Percentiles rank a stretch among this genome's conserved stretches.
Conservation (phyloP, 2,113 vertebrate species). For the Arizona elegans region DNA sequence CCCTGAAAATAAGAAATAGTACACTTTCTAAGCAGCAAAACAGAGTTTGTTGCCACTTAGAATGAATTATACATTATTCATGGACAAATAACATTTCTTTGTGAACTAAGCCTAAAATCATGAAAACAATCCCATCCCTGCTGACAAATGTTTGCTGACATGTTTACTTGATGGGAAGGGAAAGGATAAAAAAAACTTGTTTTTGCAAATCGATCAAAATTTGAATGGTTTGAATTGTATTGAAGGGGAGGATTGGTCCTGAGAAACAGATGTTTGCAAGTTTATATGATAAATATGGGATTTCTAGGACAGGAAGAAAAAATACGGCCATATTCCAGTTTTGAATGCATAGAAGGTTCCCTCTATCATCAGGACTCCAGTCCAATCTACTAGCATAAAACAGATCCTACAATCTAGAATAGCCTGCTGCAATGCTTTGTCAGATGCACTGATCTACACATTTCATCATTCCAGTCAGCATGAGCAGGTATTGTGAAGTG, state of each 20-base stretch:
- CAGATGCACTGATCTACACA: neutral
- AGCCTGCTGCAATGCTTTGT: neutral
- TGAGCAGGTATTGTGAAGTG: neutral
- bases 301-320: conserved; percentile 15
- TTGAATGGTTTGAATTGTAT: conserved; percentile 15
- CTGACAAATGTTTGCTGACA: conserved; percentile 48
- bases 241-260: neutral
- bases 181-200: conserved; percentile 19
- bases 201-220: conserved; percentile 25
- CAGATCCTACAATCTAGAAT: neutral
- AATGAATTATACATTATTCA: conserved; percentile 61
- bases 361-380: neutral
- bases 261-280: neutral
- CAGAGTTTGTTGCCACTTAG: conserved; percentile 65
- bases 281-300: conserved; percentile 20
- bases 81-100: conserved; percentile 63
- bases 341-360: neutral
- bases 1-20: conserved; percentile 58
- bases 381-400: conserved; percentile 6
- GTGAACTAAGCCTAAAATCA: conserved; percentile 37
- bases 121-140: conserved; percentile 52
- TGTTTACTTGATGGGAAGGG: conserved; percentile 26
- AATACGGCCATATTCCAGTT: neutral
- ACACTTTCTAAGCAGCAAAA: conserved; percentile 62
- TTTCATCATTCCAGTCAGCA: neutral